phyloP scores from a whole-genome alignment of 2,113 vertebrate genomes.

The Aegithalos caudatus region DNA sequence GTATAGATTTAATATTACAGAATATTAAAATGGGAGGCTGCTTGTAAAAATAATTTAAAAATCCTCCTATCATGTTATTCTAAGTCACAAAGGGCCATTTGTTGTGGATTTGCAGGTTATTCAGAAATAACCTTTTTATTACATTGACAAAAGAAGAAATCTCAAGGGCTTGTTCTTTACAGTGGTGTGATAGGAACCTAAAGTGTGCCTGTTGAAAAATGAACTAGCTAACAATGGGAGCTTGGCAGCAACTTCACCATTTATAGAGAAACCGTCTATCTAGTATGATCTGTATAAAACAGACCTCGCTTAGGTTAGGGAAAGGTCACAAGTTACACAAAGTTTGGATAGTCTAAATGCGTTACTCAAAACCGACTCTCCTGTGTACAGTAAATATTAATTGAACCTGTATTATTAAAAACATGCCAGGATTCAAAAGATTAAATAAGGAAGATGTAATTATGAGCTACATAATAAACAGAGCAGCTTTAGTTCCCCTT shows the following conservation, averaged over 20 bases:
- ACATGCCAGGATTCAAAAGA: constrained; percentile 78
- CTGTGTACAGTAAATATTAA: constrained; percentile 79
- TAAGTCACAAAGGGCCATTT: background rate
- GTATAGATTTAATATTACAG: background rate
- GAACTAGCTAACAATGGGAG: constrained; percentile 40
- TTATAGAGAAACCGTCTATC: constrained; percentile 35
- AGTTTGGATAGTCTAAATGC: constrained; percentile 71
- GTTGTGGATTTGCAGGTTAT: background rate
- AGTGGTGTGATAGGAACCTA: constrained; percentile 19
- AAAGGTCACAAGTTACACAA: constrained; percentile 77
- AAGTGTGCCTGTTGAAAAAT: constrained; percentile 49
- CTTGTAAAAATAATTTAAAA: background rate
- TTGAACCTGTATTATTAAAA: constrained; percentile 78
- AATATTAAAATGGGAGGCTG: background rate
- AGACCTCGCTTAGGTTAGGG: constrained; percentile 72
- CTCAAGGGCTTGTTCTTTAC: constrained; percentile 26
- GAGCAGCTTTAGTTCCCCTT: constrained; percentile 83
- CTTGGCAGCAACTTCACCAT: constrained; percentile 30
- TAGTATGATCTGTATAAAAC: constrained; percentile 53
- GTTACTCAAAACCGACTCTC: constrained; percentile 82
- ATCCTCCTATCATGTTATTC: background rate
- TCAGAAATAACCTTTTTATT: constrained; percentile 25
- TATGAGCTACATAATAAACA: constrained; percentile 88
- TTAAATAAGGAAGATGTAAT: constrained; percentile 85
- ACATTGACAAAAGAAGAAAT: constrained; percentile 31